A percentile compares a stretch with the other conserved stretches of the same genome.
phyloP scores from a whole-genome alignment of 2,797 vertebrate species.

The Diglossa cyanea region DNA sequence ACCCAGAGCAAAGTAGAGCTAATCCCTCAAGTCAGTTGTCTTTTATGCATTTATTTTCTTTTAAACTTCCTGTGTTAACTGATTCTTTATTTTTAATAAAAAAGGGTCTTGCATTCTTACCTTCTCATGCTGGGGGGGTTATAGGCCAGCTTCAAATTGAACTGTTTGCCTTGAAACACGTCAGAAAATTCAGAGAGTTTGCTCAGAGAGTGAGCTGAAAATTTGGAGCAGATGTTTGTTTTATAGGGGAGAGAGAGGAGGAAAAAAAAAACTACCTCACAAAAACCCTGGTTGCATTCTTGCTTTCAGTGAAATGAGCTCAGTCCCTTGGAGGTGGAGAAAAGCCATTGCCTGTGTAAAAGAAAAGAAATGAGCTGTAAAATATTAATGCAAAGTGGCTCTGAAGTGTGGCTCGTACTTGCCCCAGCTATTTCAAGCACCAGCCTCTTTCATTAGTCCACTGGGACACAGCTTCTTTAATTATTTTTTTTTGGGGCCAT shows the following conservation, averaged over 20 bases:
- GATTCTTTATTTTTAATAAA: constrained; percentile 18
- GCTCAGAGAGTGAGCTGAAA: constrained; percentile 35
- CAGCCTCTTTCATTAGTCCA: background rate
- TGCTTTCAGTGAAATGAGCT: constrained; percentile 15
- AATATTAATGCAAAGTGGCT: background rate
- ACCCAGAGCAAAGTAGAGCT: background rate
- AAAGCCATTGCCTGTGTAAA: background rate
- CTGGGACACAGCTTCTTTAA: background rate
- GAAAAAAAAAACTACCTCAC: background rate
- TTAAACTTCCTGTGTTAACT: background rate
- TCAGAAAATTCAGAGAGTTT: constrained; percentile 37
- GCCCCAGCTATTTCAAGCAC: background rate
- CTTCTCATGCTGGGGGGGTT: background rate
- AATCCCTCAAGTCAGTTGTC: background rate
- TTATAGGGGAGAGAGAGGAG: background rate
- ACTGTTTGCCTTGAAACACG: constrained; percentile 13
- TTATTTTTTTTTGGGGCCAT: background rate
- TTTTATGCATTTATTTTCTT: background rate
- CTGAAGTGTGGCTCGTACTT: background rate
- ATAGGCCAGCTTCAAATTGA: background rate
- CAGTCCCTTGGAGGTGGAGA: background rate
- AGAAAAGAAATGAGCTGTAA: background rate
- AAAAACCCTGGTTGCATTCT: background rate
- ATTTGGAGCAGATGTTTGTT: constrained; percentile 64
- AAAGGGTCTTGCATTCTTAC: background rate